Conservation (phyloP, 2,797 vertebrate genomes). For the Sebastes hubbsi region DNA sequence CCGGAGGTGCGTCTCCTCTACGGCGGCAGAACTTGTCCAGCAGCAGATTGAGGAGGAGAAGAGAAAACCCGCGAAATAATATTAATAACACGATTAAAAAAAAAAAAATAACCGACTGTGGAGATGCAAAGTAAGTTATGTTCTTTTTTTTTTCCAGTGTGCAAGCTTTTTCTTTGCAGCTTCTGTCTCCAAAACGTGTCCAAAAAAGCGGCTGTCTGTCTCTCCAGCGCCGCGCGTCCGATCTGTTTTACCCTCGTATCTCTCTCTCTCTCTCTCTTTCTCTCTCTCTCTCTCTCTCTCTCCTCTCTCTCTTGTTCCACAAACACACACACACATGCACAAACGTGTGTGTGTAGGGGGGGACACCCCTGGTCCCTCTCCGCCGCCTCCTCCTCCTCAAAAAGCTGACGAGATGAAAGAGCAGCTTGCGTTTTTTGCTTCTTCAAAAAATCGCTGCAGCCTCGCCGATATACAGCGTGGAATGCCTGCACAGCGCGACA, state of each 20-base stretch:
- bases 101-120: constrained; percentile 47
- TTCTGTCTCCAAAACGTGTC: constrained; percentile 72
- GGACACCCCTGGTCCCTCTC: constrained; percentile 76
- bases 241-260: constrained; percentile 75
- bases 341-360: constrained; percentile 14
- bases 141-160: constrained; percentile 40
- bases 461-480: constrained; percentile 24
- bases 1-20: constrained; percentile 69
- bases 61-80: constrained; percentile 32
- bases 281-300: constrained; percentile 46
- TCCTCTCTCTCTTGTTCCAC: constrained; percentile 55
- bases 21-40: constrained; percentile 65
- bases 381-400: constrained; percentile 59
- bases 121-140: constrained; percentile 67
- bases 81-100: constrained; percentile 12
- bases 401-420: constrained; percentile 79
- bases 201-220: constrained; percentile 71
- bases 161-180: constrained; percentile 31
- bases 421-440: constrained; percentile 55
- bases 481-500: constrained; percentile 61
- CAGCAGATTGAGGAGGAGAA: constrained; percentile 39
- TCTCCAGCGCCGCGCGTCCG: constrained; percentile 70
- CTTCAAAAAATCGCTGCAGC: constrained; percentile 41
- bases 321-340: constrained; percentile 44
- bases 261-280: constrained; percentile 59